Conservation (phyloP, 1,140 invertebrate genomes). For the Philaenus spumarius region DNA sequence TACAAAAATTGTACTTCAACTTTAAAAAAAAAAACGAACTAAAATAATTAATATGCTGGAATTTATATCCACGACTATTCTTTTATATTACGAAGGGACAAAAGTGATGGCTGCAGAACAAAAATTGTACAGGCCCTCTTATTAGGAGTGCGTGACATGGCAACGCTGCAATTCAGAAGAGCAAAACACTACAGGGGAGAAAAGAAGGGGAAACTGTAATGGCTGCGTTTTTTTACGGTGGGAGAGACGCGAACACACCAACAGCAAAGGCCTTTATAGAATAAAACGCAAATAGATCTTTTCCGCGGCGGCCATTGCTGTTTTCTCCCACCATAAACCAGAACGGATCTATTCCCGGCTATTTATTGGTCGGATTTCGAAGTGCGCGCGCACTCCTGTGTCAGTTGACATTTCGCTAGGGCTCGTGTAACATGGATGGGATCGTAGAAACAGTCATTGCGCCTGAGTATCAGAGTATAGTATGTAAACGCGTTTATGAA, state of each 20-base stretch:
- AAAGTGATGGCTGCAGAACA: too few species aligned
- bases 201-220: background rate
- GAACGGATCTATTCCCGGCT: background rate
- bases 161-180: background rate
- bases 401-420: too few species aligned
- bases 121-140: too few species aligned
- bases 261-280: constrained; percentile 25
- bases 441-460: too few species aligned
- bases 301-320: constrained; percentile 11
- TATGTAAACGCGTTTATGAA: background rate
- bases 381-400: background rate
- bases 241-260: constrained; percentile 19
- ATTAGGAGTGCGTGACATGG: background rate
- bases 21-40: too few species aligned
- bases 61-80: too few species aligned
- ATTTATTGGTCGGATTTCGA: background rate
- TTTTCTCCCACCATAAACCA: background rate
- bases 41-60: too few species aligned
- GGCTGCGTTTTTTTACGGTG: constrained; percentile 24
- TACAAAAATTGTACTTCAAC: too few species aligned
- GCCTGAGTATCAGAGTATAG: too few species aligned
- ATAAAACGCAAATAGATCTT: constrained; percentile 16
- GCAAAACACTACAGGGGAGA: too few species aligned
- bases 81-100: too few species aligned
- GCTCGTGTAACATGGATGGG: too few species aligned